Base-by-base conservation (phyloP, 2,888 invertebrate genomes). In the Mythimna lalbum region DNA sequence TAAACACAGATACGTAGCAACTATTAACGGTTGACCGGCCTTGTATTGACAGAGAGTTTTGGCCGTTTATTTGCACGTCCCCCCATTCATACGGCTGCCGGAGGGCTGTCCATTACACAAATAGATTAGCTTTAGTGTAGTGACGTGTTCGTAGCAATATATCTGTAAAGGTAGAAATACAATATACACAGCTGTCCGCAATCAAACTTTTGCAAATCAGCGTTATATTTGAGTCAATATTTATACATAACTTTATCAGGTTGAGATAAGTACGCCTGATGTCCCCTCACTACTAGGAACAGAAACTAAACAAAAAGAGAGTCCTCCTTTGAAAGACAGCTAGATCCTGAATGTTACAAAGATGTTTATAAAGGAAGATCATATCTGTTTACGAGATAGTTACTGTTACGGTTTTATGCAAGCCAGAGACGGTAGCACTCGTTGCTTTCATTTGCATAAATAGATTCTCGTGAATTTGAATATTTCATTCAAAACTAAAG, bases 21-120 rank as follows among this genome's bases (percentile, higher is more conserved):
- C 56, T 59, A 69, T 74, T 81, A 79, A 76, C 76, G 76, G 77
- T 53, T 7, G 56, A 43, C 52, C 59, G 61, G 72, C 2, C 49
- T 67, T 70, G 64, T 85, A 83, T 85, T 75, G 81, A 76, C 79
- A 77, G 67, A 71, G 50, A 66, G 69, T 76, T 84, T 81, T 72
- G 71, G 53, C 67, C 69, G 69, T 74, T 60, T 72, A 78, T 68
- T 78, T 76, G 27, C 56, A 50, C 63, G 55, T 57, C 53, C 76
- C 69, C 67, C 62, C 56, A 68, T 76, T 83, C 57, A 81, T 72
- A 67, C 70, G 56, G 36, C 69, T 47, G 55, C 65, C 64, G 55
- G 47, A 61, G 65, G 65, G 66, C 31, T 71, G 63, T 69, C 69
- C 72, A 75, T 74, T 81, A 76, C 57, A 65, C 81, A 81, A 71